Base-by-base conservation (phyloP, 2,797 vertebrate species). In the Falco naumanni region DNA sequence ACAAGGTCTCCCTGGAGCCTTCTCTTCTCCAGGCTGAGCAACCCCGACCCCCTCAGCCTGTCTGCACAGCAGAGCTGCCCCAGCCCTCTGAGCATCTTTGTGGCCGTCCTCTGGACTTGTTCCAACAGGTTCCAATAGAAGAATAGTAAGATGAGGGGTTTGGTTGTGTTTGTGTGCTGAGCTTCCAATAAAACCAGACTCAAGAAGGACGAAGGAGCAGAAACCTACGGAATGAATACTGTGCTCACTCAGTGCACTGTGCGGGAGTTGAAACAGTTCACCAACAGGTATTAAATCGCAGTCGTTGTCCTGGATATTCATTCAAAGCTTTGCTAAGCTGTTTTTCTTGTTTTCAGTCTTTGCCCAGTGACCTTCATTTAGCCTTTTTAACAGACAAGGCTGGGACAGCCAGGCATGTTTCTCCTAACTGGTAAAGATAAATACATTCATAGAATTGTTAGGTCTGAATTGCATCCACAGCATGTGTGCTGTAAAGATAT, bases 391-490 rank as follows among this genome's bases (percentile, higher is more conserved):
- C 17, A 77, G 51, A 41, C 51, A 61, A 48, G 34, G 16, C 78
- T 70, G 60, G 74, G 84, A 91, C 41, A 87, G 51, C 11, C 45
- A 83, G 71, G 53, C 53, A 64, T 71, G 50, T 74, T 11, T 87
- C 11, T 60, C 56, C 48, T 85, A 74, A 85, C 78, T 80, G 86
- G 78, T 81, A 92, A 95, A 93, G 89, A 77, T 77, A 90, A 94
- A 82, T 50, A 96, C 68, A 95, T 94, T 92, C 68, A 89, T 92
- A 87, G 90, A 89, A 87, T 64, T 57, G 78, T 85, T 92, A 48
- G 71, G 45, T 89, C 89, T 91, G 84, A 93, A 95, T 54, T 92
- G 81, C 39, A 89, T 50, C 92, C 93, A 83, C 68, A 95, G 95
- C 89, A 50, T 80, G 90, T 87, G 56, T 80, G 51, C 77, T 93